phyloP scores from a whole-genome alignment of 1,140 invertebrate species.

The Drosophila nannoptera region DNA sequence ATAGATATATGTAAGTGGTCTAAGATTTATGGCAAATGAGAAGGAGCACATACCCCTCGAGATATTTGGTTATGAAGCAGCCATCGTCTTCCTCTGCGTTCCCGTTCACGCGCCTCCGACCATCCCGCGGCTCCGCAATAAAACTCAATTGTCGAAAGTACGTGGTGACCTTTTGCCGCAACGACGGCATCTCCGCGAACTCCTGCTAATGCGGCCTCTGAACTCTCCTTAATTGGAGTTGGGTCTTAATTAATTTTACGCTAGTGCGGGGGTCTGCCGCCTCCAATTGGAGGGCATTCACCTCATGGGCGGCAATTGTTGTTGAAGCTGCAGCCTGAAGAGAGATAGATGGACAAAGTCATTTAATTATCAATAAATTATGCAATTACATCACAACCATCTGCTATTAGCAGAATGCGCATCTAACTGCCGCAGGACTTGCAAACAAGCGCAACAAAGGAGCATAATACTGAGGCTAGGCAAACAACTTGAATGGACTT shows the following conservation, averaged over 20 bases:
- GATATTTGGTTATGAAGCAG: slow-evolving; percentile 86
- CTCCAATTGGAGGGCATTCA: slow-evolving; percentile 61
- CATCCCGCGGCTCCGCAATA: slow-evolving; percentile 82
- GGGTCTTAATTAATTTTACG: slow-evolving; percentile 44
- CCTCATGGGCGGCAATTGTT: slow-evolving; percentile 62
- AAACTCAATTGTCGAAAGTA: slow-evolving; percentile 87
- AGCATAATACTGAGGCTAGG: slow-evolving; percentile 6
- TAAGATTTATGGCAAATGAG: background rate
- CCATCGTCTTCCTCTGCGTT: slow-evolving; percentile 81
- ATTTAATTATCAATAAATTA: slow-evolving; percentile 77
- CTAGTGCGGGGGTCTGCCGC: slow-evolving; percentile 31
- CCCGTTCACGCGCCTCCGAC: slow-evolving; percentile 44
- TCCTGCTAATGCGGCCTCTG: slow-evolving; percentile 10
- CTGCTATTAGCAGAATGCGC: slow-evolving; percentile 58
- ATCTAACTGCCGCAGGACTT: slow-evolving; percentile 45
- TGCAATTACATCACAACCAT: slow-evolving; percentile 55
- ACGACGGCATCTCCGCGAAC: slow-evolving; percentile 83
- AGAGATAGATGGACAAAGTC: slow-evolving; percentile 22
- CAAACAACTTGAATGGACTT: slow-evolving; percentile 45
- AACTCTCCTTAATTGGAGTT: slow-evolving; percentile 25
- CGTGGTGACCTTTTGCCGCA: slow-evolving; percentile 86
- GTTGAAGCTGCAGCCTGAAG: slow-evolving; percentile 42
- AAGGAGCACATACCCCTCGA: slow-evolving; percentile 83
- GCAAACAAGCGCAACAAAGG: slow-evolving; percentile 12
- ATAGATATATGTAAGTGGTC: background rate